Conservation (phyloP, 1,140 invertebrate genomes). For the Andrena cerasifolii region DNA sequence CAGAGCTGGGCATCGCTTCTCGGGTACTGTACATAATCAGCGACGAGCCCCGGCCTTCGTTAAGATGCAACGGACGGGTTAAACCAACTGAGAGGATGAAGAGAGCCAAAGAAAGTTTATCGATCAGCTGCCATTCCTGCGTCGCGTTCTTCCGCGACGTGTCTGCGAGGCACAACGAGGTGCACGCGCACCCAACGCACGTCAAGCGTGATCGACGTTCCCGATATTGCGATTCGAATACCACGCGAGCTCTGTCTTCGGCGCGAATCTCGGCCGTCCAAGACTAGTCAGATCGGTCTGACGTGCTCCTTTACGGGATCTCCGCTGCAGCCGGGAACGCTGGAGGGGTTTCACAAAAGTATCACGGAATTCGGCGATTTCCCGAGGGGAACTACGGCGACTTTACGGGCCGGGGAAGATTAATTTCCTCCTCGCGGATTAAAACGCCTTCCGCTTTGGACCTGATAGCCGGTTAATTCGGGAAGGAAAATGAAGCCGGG, state of each 20-base stretch:
- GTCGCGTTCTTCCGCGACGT: too few species aligned
- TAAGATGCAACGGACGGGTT: too few species aligned
- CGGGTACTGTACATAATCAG: too few species aligned
- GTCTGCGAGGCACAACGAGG: neutral
- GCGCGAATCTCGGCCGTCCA: neutral
- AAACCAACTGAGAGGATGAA: too few species aligned
- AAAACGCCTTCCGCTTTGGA: neutral
- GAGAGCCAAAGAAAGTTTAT: too few species aligned
- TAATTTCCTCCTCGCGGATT: neutral
- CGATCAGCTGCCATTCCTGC: neutral
- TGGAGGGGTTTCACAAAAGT: too few species aligned
- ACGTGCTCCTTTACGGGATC: too few species aligned
- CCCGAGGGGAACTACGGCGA: neutral
- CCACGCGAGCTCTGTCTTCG: neutral
- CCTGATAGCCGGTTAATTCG: neutral
- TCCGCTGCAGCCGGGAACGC: too few species aligned
- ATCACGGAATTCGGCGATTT: neutral
- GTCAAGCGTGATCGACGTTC: slow-evolving; percentile 22
- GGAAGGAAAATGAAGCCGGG: neutral
- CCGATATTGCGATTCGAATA: neutral
- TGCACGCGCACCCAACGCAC: neutral
- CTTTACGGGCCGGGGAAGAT: neutral
- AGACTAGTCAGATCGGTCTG: too few species aligned
- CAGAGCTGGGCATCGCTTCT: too few species aligned
- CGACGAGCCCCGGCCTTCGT: too few species aligned